phyloP scores from a whole-genome alignment of 2,797 vertebrate genomes.

The Philypnodon macrostomus region DNA sequence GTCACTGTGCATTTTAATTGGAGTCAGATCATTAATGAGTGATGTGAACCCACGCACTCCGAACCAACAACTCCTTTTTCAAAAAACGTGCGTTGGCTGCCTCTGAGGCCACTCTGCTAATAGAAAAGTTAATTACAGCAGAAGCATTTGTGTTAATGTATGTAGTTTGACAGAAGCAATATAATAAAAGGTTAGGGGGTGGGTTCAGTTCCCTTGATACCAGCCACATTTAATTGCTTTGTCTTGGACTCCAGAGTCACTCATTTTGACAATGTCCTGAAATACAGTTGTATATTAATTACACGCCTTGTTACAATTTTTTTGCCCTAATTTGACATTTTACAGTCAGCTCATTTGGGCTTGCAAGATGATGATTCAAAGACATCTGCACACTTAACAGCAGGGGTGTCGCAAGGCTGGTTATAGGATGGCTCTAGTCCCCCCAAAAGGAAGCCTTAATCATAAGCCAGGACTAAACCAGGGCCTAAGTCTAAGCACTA shows the following conservation, averaged over 20 bases:
- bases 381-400: neutral
- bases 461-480: no score
- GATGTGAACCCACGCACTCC: slow-evolving; percentile 48
- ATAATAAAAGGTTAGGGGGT: slow-evolving; percentile 71
- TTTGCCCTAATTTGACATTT: neutral
- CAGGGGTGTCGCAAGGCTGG: no score
- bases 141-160: slow-evolving; percentile 73
- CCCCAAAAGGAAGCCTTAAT: no score
- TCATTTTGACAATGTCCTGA: slow-evolving; percentile 56
- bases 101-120: slow-evolving; percentile 70
- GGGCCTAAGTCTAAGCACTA: no score
- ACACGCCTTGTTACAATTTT: slow-evolving; percentile 15
- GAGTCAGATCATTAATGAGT: slow-evolving; percentile 62
- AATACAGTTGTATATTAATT: slow-evolving; percentile 47
- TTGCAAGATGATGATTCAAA: slow-evolving; percentile 18
- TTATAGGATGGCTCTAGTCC: no score
- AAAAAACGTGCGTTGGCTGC: slow-evolving; percentile 53
- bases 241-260: slow-evolving; percentile 56
- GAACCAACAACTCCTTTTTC: slow-evolving; percentile 60
- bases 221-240: slow-evolving; percentile 71
- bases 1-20: slow-evolving; percentile 66
- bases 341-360: slow-evolving; percentile 3
- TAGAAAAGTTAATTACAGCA: slow-evolving; percentile 80
- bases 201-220: slow-evolving; percentile 63
- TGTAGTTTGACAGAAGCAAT: slow-evolving; percentile 71